A percentile compares a stretch with the other conserved stretches of the same genome.
phyloP scores from a whole-genome alignment of 1,140 invertebrate species.

The Aphaenogaster ashmeadi region DNA sequence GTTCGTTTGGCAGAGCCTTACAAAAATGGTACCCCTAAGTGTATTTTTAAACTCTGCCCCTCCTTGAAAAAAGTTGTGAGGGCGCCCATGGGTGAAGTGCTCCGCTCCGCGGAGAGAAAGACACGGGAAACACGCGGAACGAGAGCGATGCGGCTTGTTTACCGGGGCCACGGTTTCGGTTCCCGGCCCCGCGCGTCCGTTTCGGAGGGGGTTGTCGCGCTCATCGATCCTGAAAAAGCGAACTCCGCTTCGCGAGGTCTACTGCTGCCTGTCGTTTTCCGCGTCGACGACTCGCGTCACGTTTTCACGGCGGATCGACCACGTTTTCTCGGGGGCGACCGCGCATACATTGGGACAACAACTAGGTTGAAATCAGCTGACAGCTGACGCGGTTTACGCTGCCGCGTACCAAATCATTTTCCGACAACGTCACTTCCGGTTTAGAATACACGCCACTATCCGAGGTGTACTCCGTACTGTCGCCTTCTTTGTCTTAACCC shows the following conservation, averaged over 20 bases:
- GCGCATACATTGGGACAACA: neutral
- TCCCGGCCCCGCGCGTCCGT: too few relatives aligned
- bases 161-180: neutral
- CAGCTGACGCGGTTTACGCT: constrained; percentile 13
- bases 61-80: too few relatives aligned
- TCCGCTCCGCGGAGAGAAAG: neutral
- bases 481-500: too few relatives aligned
- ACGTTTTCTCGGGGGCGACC: neutral
- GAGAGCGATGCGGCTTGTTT: constrained; percentile 8
- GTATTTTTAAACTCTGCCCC: too few relatives aligned
- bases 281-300: constrained; percentile 13
- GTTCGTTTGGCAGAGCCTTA: too few relatives aligned
- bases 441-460: neutral
- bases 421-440: neutral
- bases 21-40: too few relatives aligned
- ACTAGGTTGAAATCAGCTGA: constrained; percentile 10
- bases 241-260: neutral
- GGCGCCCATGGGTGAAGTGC: neutral
- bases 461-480: too few relatives aligned
- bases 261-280: neutral
- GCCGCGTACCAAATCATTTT: neutral
- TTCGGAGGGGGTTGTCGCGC: neutral
- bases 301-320: neutral
- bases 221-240: constrained; percentile 34
- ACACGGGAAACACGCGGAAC: neutral